Evolutionary conservation across 2,797 vertebrate species (phyloP), one percentile per base, ranked within the genome.

Genomic region (Semaprochilodus insignis): DNA sequence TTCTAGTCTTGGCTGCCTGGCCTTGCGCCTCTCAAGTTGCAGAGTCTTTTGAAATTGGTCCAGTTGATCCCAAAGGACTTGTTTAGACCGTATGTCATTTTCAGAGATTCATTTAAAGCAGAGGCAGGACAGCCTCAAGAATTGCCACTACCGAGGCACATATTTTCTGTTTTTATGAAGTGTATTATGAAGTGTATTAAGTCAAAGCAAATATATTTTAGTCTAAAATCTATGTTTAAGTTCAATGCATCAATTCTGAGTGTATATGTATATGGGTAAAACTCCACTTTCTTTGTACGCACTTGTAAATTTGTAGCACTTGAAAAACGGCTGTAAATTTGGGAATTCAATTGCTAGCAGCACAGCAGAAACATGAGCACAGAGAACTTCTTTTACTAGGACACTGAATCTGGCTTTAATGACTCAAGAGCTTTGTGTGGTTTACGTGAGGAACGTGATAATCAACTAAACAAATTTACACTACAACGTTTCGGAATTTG

Each of bases 291-390:
- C 63, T 36, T 51, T 74, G 52, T 23, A 54, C 34, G 19, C 44
- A 70, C 48, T 85, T 84, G 52, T 81, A 85, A 31, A 31, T 31
- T 31, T 31, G 31, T 31, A 31, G 19, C 44, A 70, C 48, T 85
- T 84, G 52, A 80, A 85, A 84, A 87, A 81, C 87, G 81, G 72
- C 78, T 83, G 79, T 78, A 65, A 62, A 86, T 74, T 36, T 77
- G 77, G 77, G 84, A 87, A 85, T 71, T 62, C 51, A 62, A 0
- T 31, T 66, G 31, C 27, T 66, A 36, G 27, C 63, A n/a, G 66
- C 10, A 74, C 13, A 60, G 17, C 62, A 78, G 80, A 75, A 80
- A 81, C 52, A 55, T 54, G 66, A 71, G 65, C 31, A 59, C 75
- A 83, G 60, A 59, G 7, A 51, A 23, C 3, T 11, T 27, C 48